Percentiles rank a stretch among this genome's conserved stretches.
Evolutionary conservation across 2,113 vertebrate genomes (phyloP).

Genomic region (Brevimyrus niger): DNA sequence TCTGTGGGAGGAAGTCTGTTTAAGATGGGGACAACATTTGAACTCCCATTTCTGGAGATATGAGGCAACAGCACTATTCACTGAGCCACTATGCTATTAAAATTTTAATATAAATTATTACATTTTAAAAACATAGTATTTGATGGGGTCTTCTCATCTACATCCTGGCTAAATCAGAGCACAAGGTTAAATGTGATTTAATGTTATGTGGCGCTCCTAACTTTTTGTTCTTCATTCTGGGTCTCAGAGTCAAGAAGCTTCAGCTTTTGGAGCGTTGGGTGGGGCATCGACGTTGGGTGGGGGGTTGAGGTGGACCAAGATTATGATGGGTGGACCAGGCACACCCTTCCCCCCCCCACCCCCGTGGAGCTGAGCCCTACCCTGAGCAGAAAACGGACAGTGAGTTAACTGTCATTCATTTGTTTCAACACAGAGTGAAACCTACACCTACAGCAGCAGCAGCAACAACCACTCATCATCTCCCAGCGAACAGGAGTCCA

Average conservation of each 20-base stretch:
- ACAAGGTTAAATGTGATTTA: background rate
- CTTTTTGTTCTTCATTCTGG: slow-evolving; percentile 56
- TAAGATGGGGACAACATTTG: background rate
- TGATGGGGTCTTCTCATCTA: background rate
- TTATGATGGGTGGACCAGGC: background rate
- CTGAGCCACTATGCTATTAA: background rate
- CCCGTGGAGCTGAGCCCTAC: slow-evolving; percentile 52
- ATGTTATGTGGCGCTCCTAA: slow-evolving; percentile 32
- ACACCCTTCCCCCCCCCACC: background rate
- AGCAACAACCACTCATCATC: slow-evolving; percentile 68
- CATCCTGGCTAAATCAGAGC: background rate
- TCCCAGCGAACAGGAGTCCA: slow-evolving; percentile 79
- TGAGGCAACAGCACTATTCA: background rate
- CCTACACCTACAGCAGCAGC: slow-evolving; percentile 78
- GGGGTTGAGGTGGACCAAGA: background rate
- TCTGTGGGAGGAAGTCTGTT: background rate
- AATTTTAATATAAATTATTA: background rate
- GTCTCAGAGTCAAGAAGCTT: slow-evolving; percentile 59
- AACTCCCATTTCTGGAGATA: background rate
- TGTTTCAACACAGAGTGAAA: slow-evolving; percentile 89
- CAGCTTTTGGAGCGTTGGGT: background rate
- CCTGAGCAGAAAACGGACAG: slow-evolving; percentile 83
- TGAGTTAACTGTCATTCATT: slow-evolving; percentile 50
- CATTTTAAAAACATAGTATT: background rate
- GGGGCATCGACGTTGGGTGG: background rate